Conservation (phyloP, 2,888 invertebrate species). For the Andrena haemorrhoa region DNA sequence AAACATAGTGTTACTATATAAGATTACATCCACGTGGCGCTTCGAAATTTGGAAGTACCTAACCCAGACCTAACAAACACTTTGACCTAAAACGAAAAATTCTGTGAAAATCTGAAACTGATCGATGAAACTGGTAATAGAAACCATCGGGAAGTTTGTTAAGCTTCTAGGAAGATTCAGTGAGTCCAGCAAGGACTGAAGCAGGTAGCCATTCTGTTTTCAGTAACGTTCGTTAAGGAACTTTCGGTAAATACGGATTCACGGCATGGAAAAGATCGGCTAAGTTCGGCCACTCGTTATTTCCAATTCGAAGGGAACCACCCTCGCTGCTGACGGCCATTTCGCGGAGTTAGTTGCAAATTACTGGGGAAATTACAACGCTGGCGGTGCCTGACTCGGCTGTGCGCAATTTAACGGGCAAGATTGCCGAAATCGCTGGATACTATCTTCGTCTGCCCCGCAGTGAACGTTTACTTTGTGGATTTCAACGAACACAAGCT, state of each 20-base stretch:
- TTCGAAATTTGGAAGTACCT: too few species aligned
- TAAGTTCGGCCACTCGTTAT: slow-evolving; percentile 48
- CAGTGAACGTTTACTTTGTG: not conserved
- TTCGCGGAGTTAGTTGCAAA: slow-evolving; percentile 69
- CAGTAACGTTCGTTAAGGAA: slow-evolving; percentile 36
- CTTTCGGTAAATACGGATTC: slow-evolving; percentile 3
- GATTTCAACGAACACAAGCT: not conserved
- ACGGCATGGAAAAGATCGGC: slow-evolving; percentile 37
- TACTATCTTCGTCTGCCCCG: slow-evolving; percentile 11
- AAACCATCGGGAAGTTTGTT: not conserved
- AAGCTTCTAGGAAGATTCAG: not conserved
- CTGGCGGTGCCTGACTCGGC: slow-evolving; percentile 41
- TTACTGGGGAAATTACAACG: slow-evolving; percentile 74
- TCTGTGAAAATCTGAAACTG: not conserved
- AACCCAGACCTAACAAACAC: too few species aligned
- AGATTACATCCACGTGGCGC: too few species aligned
- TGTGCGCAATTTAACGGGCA: slow-evolving; percentile 62
- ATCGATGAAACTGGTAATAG: not conserved
- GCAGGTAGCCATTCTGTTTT: not conserved
- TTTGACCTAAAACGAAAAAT: too few species aligned
- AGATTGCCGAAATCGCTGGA: slow-evolving; percentile 45
- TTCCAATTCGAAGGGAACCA: slow-evolving; percentile 46
- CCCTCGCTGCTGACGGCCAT: slow-evolving; percentile 49
- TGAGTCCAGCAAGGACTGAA: not conserved
- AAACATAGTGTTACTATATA: too few species aligned